Evolutionary conservation across 2,797 vertebrate genomes (phyloP), one percentile per base, ranked within the genome.

Genomic region (Poliocrania exsul): DNA sequence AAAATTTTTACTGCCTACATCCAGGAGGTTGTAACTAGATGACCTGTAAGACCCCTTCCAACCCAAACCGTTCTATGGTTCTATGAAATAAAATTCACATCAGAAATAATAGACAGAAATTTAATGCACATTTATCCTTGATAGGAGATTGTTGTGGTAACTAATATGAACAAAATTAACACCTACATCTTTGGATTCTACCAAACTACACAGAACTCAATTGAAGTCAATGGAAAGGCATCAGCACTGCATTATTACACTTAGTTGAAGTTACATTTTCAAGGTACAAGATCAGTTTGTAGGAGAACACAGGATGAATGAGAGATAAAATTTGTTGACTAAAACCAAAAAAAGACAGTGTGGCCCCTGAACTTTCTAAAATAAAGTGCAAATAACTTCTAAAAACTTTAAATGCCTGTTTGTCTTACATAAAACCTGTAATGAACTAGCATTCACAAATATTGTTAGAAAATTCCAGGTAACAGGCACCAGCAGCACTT

Each of bases 401-500:
- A 28, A 81, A 78, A 54, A 6, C 2, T 18, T 19, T 3, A 54
- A 54, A 13, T 2, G 10, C 1, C 4, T 54, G 13, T 54, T 65
- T 54, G 9, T 54, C 25, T 70, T 38, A 18, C 7, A 11, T 70
- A 93, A 83, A 69, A 33, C 13, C 7, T 57, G 29, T 15, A 58
- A 28, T 18, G 21, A 77, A n/a, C 4, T 28, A 65, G 8, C 18
- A 25, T 57, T 49, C 28, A 69, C 4, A 53, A 69, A 50, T 31
- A 61, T 28, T 38, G 33, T 70, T 35, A 58, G 15, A 53, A 88
- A 80, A 70, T 33, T 62, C 13, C 18, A 47, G 26, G 6, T 21
- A 56, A 28, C 5, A 0, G 5, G 7, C 13, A n/a, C 10, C 12
- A 61, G 42, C 0, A 0, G 4, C 10, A 15, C 17, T 49, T 2